These are phyloP conservation scores for Beroe forskalii DNA, from an alignment of 37 sponge, comb jelly and placozoan species.

Conservation along the genomic window DNA sequence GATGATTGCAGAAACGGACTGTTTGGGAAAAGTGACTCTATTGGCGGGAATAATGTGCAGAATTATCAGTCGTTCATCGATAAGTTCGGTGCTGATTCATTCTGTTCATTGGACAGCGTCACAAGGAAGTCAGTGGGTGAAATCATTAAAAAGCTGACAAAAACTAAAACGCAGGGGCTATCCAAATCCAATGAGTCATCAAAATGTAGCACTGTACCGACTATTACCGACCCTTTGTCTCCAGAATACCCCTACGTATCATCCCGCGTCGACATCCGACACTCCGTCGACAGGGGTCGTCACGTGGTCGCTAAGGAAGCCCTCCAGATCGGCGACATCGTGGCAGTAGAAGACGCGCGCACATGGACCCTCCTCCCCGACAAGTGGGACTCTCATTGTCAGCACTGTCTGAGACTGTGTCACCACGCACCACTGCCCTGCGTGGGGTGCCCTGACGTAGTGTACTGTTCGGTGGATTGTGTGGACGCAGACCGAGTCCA, in stretches of 20 bases:
- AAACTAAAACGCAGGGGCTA: not conserved
- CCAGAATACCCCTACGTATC: not conserved
- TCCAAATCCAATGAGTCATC: not conserved
- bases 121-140: not conserved
- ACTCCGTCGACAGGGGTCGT: not conserved
- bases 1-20: not conserved
- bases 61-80: not conserved
- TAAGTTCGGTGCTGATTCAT: not conserved
- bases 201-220: not conserved
- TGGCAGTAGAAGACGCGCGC: slow-evolving; percentile 14
- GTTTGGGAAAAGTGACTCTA: not conserved
- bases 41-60: not conserved
- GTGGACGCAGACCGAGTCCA: not conserved
- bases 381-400: slow-evolving; percentile 14
- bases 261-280: not conserved
- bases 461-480: slow-evolving; percentile 30
- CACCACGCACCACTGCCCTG: slow-evolving; percentile 11
- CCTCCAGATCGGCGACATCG: not conserved
- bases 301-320: slow-evolving; percentile 7
- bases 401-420: not conserved
- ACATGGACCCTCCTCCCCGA: not conserved
- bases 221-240: not conserved
- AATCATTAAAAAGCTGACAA: not conserved
- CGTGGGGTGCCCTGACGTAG: slow-evolving; percentile 10
- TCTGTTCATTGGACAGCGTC: not conserved